Conservation (phyloP, 2,888 invertebrate species). For the Piscicola geometra region DNA sequence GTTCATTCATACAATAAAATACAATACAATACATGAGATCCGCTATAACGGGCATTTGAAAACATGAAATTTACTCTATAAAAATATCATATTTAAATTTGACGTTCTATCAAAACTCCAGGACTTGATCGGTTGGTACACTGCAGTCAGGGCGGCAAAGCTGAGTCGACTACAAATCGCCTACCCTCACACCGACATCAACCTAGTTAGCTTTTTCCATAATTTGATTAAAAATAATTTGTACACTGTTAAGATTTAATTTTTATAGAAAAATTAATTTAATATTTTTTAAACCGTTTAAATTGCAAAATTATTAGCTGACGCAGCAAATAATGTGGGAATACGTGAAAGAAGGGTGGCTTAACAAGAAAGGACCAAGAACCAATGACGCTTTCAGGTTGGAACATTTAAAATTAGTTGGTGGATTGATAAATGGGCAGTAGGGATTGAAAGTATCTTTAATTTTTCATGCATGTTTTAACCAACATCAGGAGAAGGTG, state of each 20-base stretch:
- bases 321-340: conserved; percentile 71
- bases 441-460: too few relatives aligned
- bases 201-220: conserved; percentile 10
- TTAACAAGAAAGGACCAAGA: conserved; percentile 82
- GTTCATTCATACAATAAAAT: too few relatives aligned
- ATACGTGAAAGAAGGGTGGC: conserved; percentile 78
- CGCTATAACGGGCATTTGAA: too few relatives aligned
- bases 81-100: not conserved
- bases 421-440: too few relatives aligned
- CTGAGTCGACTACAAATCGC: conserved; percentile 76
- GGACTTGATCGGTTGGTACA: conserved; percentile 78
- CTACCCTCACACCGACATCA: conserved; percentile 63
- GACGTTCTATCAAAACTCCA: conserved; percentile 39
- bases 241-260: too few relatives aligned
- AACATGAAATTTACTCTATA: too few relatives aligned
- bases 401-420: too few relatives aligned
- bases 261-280: not conserved
- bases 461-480: too few relatives aligned
- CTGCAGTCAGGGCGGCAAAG: conserved; percentile 77
- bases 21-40: too few relatives aligned
- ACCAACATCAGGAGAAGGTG: conserved; percentile 68
- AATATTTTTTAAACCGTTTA: conserved; percentile 2
- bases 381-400: conserved; percentile 68
- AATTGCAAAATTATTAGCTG: conserved; percentile 57
- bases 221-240: too few relatives aligned